phyloP scores from a whole-genome alignment of 2,888 invertebrate species.

The Limnephilus auricula region DNA sequence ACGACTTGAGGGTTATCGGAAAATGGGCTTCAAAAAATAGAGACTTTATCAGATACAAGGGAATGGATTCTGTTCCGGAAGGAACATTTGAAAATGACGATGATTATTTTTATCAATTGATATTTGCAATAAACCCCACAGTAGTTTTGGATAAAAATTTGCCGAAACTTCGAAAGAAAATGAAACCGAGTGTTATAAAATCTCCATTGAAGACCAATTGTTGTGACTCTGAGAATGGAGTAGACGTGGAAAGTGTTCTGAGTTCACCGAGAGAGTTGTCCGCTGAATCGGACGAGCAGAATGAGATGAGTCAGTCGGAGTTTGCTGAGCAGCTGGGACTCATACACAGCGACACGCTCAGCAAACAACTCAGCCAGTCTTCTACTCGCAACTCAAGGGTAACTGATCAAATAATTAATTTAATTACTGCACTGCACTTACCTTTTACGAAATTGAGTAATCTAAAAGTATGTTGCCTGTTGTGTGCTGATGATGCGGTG shows the following conservation, averaged over 20 bases:
- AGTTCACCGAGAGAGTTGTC: background rate
- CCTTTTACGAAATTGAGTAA: too few species aligned
- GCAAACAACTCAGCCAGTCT: background rate
- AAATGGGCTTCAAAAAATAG: constrained; percentile 54
- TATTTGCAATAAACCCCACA: constrained; percentile 53
- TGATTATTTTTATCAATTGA: constrained; percentile 50
- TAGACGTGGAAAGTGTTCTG: background rate
- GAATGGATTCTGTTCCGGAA: constrained; percentile 52
- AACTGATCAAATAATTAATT: background rate
- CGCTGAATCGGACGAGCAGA: constrained; percentile 4
- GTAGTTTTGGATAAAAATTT: constrained; percentile 51
- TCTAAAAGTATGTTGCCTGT: too few species aligned
- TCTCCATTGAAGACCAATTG: background rate
- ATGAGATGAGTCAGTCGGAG: constrained; percentile 59
- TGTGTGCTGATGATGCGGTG: too few species aligned
- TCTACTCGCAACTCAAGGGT: background rate
- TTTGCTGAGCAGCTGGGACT: constrained; percentile 58
- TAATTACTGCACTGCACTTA: background rate
- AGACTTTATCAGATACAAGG: constrained; percentile 55
- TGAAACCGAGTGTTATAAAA: background rate
- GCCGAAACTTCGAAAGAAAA: background rate
- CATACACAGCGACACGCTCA: constrained; percentile 28
- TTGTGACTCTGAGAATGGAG: background rate
- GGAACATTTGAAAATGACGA: constrained; percentile 57
- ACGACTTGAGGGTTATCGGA: constrained; percentile 48